A percentile compares a stretch with the other conserved stretches of the same genome.
Evolutionary conservation across 2,797 vertebrate genomes (phyloP).

Genomic region (Poecilia wingei): DNA sequence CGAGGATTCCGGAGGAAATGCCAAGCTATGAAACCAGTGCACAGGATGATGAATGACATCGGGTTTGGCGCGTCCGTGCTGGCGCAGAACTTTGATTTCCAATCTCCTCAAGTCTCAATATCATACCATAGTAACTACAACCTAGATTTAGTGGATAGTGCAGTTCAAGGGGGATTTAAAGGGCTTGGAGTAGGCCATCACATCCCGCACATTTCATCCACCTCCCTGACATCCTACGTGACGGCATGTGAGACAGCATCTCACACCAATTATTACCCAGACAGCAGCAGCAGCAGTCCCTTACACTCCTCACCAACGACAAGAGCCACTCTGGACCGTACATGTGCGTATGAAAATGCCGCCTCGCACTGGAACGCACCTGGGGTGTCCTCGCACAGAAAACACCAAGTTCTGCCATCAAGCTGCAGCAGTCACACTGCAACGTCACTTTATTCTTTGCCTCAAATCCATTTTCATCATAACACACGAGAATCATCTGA

Average conservation of each 20-base stretch:
- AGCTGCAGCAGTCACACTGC: constrained; percentile 57
- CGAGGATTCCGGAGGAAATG: constrained; percentile 95
- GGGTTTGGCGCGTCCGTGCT: constrained; percentile 90
- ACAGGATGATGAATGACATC: constrained; percentile 92
- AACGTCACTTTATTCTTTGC: constrained; percentile 87
- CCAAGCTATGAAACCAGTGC: constrained; percentile 94
- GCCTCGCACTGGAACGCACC: constrained; percentile 90
- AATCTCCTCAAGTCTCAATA: constrained; percentile 84
- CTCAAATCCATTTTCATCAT: constrained; percentile 92
- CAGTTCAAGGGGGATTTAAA: constrained; percentile 85
- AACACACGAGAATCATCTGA: constrained; percentile 82
- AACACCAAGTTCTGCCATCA: constrained; percentile 85
- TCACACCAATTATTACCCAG: constrained; percentile 87
- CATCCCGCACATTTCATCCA: constrained; percentile 88
- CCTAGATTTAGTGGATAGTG: constrained; percentile 88
- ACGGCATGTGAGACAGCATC: constrained; percentile 87
- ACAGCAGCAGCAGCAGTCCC: constrained; percentile 89
- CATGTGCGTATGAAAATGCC: constrained; percentile 87
- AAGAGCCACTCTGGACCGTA: constrained; percentile 89
- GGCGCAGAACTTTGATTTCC: constrained; percentile 93
- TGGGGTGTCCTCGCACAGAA: constrained; percentile 88
- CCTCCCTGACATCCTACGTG: constrained; percentile 57
- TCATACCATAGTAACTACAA: constrained; percentile 90
- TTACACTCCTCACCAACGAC: constrained; percentile 88
- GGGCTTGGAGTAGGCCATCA: constrained; percentile 85